Evolutionary conservation across 2,888 invertebrate species (phyloP).

Genomic region (Exephanes ischioxanthus): DNA sequence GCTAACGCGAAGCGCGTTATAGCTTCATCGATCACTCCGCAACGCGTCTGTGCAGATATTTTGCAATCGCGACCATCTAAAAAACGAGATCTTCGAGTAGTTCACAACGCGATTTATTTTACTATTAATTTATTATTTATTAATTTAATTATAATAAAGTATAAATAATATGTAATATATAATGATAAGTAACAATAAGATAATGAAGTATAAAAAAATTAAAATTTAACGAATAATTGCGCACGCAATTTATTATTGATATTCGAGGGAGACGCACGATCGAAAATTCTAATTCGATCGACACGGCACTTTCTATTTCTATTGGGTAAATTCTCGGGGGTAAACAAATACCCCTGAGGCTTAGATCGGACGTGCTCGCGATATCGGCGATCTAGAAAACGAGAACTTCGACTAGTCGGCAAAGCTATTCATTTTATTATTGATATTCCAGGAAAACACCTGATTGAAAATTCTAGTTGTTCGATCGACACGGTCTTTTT

Average conservation of each 20-base stretch:
- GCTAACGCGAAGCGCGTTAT: neutral
- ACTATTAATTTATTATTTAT: too few species aligned
- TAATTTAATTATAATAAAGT: too few species aligned
- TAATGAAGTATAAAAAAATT: too few species aligned
- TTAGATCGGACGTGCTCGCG: slow-evolving; percentile 35
- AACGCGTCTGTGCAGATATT: neutral
- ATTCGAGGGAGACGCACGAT: too few species aligned
- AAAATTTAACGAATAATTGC: too few species aligned
- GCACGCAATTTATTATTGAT: too few species aligned
- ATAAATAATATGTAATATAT: too few species aligned
- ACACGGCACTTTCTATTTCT: too few species aligned
- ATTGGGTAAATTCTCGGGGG: too few species aligned
- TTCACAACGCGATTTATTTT: neutral
- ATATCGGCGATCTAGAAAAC: slow-evolving; percentile 1
- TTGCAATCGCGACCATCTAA: slow-evolving; percentile 30
- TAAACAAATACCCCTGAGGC: slow-evolving; percentile 13
- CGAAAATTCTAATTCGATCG: too few species aligned
- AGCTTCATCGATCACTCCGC: neutral
- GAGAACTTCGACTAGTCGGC: too few species aligned
- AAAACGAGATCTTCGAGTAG: slow-evolving; percentile 20
- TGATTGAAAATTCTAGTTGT: neutral
- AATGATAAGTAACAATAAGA: too few species aligned
- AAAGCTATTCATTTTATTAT: neutral
- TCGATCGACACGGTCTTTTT: neutral
- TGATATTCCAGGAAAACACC: neutral